phyloP scores from a whole-genome alignment of 2,888 invertebrate species.

The Sarcophaga variegata region DNA sequence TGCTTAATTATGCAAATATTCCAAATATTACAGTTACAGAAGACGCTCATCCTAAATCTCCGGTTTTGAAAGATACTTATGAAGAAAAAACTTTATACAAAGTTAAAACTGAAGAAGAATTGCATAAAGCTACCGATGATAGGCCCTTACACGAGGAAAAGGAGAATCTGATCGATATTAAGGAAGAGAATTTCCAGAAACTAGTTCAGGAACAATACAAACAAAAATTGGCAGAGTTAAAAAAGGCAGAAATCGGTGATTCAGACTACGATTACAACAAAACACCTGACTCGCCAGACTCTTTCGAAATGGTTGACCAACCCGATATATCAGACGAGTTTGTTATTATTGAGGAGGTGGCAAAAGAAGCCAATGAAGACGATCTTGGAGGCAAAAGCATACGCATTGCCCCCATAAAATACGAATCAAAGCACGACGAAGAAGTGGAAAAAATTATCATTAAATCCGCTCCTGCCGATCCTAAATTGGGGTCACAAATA shows the following conservation, averaged over 20 bases:
- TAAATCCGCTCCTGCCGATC: slow-evolving; percentile 86
- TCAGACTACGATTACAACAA: slow-evolving; percentile 84
- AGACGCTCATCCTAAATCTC: slow-evolving; percentile 78
- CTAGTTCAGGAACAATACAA: slow-evolving; percentile 82
- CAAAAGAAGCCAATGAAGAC: slow-evolving; percentile 91
- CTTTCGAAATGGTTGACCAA: slow-evolving; percentile 93
- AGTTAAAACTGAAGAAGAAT: slow-evolving; percentile 79
- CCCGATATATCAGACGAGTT: slow-evolving; percentile 94
- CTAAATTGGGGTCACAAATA: slow-evolving; percentile 84
- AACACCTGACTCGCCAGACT: slow-evolving; percentile 90
- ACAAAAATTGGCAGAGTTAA: slow-evolving; percentile 85
- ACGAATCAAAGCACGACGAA: slow-evolving; percentile 85
- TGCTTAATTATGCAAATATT: slow-evolving; percentile 81
- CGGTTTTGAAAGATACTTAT: slow-evolving; percentile 77
- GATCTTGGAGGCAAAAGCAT: slow-evolving; percentile 92
- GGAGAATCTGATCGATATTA: slow-evolving; percentile 74
- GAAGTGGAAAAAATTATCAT: slow-evolving; percentile 88
- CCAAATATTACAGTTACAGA: slow-evolving; percentile 81
- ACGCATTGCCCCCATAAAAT: slow-evolving; percentile 84
- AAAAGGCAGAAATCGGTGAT: slow-evolving; percentile 79
- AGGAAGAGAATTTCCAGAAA: slow-evolving; percentile 81
- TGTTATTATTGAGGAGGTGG: slow-evolving; percentile 93
- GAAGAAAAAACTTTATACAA: slow-evolving; percentile 79
- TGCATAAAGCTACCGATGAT: slow-evolving; percentile 78
- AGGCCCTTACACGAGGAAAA: slow-evolving; percentile 76